Evolutionary conservation across 2,113 vertebrate genomes (phyloP), one percentile per base, ranked within the genome.

Genomic region (Damaliscus lunatus): DNA sequence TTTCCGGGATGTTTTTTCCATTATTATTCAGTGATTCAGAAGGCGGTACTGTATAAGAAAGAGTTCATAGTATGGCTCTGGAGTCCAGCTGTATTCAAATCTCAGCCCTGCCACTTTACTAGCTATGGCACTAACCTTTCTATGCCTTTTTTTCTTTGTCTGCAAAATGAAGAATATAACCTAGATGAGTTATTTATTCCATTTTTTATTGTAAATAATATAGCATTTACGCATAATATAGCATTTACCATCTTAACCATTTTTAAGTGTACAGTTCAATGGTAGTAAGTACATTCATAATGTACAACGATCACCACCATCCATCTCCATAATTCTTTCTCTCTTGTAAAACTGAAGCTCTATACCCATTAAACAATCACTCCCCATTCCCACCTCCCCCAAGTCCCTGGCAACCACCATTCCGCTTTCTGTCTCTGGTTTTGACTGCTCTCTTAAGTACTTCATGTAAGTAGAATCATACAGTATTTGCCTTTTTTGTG

Each of bases 21-120:
- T 53, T 81, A 33, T 95, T 93, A 83, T 64, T 95, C 10, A 90
- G 25, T 92, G 88, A 90, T 23, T 94, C 50, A 78, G 59, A 94
- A 87, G 64, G 27, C 85, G 11, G 36, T 50, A 17, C 17, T 83
- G 5, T 64, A 1, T 83, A 46, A 16, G 48, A 83, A 46, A 16
- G 40, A 83, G 64, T 94, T 92, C 64, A 19, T 46, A 82, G 71
- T 53, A 33, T 82, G 87, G 17, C 81, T 87, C 60, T 40, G n/a
- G 60, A n/a, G 57, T 78, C 67, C 64, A 15, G 21, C 36, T 94
- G 33, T 85, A 23, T 97, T 88, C 52, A 71, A 1, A 46, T 83
- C 46, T 97, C 85, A 90, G 3, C 78, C 74, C 40, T 48, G 2
- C 50, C 33, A 25, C 2, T 91, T 64, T 59, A n/a, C 46, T 62